Conservation (phyloP, 2,113 vertebrate genomes). For the Reinhardtius hippoglossoides region DNA sequence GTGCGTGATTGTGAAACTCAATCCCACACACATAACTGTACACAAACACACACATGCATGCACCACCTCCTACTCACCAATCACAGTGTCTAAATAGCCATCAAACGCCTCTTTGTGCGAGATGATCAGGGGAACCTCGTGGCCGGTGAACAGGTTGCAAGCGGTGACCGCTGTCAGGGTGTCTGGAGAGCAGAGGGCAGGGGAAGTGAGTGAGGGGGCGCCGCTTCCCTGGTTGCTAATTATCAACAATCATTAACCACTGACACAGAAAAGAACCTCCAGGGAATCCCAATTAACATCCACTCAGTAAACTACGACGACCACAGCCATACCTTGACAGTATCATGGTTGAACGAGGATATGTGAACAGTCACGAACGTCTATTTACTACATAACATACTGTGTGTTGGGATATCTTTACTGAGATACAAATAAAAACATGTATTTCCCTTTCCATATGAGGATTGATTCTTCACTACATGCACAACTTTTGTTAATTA, state of each 20-base stretch:
- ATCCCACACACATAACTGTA: background rate
- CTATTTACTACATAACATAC: background rate
- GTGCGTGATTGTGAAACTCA: background rate
- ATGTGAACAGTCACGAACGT: background rate
- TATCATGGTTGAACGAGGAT: background rate
- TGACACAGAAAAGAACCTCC: conserved; percentile 19
- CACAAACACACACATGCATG: background rate
- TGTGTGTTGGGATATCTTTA: conserved; percentile 5
- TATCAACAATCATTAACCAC: conserved; percentile 58
- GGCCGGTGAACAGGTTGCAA: conserved; percentile 87
- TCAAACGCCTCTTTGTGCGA: conserved; percentile 83
- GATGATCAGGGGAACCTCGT: conserved; percentile 91
- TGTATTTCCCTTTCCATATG: background rate
- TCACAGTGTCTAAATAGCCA: conserved; percentile 87
- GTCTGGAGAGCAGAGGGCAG: conserved; percentile 81
- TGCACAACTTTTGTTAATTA: conserved; percentile 4
- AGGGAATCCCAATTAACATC: conserved; percentile 70
- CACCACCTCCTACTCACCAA: conserved; percentile 83
- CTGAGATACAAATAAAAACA: background rate
- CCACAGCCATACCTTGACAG: conserved; percentile 5
- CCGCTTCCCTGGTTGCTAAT: conserved; percentile 54
- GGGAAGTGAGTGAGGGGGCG: conserved; percentile 53
- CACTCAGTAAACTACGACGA: background rate
- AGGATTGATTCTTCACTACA: background rate
- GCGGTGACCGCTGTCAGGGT: conserved; percentile 88